These are phyloP conservation scores for Tetramorium bicarinatum DNA, from an alignment of 2,888 invertebrate species.

Conservation along the genomic window DNA sequence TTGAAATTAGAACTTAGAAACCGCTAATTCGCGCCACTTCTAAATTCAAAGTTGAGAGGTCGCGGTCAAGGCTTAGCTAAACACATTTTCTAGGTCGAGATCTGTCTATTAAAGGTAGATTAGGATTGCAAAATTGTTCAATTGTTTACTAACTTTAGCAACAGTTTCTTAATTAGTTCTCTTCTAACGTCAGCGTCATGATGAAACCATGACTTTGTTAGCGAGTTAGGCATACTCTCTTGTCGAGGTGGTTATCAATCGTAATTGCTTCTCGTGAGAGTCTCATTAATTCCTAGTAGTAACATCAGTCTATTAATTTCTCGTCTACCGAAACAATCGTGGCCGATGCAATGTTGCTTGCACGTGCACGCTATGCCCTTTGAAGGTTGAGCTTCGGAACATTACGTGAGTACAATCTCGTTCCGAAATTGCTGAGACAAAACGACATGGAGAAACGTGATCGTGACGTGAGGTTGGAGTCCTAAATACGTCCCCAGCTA, in stretches of 20 bases:
- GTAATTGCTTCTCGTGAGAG: conserved; percentile 21
- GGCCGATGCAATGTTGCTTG: background rate
- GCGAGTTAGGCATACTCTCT: background rate
- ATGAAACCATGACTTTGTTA: conserved; percentile 27
- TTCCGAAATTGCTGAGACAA: conserved; percentile 19
- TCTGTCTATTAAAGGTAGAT: conserved; percentile 9
- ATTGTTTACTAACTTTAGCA: conserved; percentile 29
- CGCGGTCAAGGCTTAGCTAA: conserved; percentile 41
- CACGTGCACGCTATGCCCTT: background rate
- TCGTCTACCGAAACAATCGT: conserved; percentile 20
- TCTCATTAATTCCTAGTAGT: conserved; percentile 27
- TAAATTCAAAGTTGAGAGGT: conserved; percentile 37
- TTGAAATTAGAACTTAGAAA: conserved; percentile 42
- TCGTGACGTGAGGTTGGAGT: conserved; percentile 10
- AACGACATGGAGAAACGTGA: conserved; percentile 25
- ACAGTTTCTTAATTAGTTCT: conserved; percentile 10
- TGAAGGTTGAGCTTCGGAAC: background rate
- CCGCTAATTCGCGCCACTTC: conserved; percentile 32
- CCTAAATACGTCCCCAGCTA: background rate
- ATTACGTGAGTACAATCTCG: conserved; percentile 36
- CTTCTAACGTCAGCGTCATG: background rate
- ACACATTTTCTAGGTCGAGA: conserved; percentile 27
- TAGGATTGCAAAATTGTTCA: conserved; percentile 6
- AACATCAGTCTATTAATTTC: conserved; percentile 26
- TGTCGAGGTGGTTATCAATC: conserved; percentile 24